Evolutionary conservation across 2,113 vertebrate species (phyloP).

Genomic region (Anoplopoma fimbria): DNA sequence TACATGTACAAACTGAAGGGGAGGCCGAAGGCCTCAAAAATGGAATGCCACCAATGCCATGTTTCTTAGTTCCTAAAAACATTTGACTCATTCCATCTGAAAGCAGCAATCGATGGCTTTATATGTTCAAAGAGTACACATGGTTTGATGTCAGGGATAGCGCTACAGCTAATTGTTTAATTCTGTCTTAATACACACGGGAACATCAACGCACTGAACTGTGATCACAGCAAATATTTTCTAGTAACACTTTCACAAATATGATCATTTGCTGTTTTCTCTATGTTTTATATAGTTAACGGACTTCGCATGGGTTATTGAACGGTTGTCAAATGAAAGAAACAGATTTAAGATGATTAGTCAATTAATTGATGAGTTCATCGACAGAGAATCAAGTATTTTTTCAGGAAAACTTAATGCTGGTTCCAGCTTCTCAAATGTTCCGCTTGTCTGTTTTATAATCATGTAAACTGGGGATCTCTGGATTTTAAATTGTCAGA

Average conservation of each 20-base stretch:
- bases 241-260: too few relatives aligned
- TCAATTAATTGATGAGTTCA: neutral
- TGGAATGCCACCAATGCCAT: neutral
- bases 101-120: neutral
- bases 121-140: neutral
- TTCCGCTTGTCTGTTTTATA: neutral
- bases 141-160: neutral
- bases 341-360: neutral
- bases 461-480: neutral
- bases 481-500: neutral
- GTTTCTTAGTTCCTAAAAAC: neutral
- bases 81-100: neutral
- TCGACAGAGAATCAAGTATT: neutral
- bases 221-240: neutral
- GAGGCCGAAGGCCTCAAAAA: neutral
- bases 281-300: too few relatives aligned
- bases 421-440: neutral
- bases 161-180: neutral
- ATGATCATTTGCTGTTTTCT: too few relatives aligned
- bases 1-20: neutral
- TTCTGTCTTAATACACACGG: neutral
- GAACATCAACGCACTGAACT: neutral
- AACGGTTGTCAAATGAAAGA: too few relatives aligned
- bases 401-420: neutral
- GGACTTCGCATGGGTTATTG: too few relatives aligned